These are phyloP conservation scores for Drymonia ruficornis DNA, from an alignment of 2,888 invertebrate genomes.

Conservation along the genomic window DNA sequence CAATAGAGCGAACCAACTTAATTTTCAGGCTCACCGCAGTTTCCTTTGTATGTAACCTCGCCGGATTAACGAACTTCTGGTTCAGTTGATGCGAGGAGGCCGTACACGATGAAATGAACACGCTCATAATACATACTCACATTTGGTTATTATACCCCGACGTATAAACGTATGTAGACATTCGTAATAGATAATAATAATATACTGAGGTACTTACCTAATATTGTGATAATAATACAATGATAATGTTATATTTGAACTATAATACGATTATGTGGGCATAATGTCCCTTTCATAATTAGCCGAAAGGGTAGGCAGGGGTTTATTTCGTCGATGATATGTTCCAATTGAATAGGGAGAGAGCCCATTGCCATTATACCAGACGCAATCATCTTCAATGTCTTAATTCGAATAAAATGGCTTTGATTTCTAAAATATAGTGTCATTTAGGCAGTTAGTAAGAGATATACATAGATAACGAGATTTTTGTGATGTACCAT, in stretches of 20 bases:
- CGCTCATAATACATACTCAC: slow-evolving; percentile 26
- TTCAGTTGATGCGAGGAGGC: slow-evolving; percentile 48
- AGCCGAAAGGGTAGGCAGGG: no score
- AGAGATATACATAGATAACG: neutral
- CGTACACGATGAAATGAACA: slow-evolving; percentile 31
- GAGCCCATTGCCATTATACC: no score
- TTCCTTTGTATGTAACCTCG: slow-evolving; percentile 77
- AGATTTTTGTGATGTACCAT: neutral
- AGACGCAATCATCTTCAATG: no score
- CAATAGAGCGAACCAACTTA: slow-evolving; percentile 80
- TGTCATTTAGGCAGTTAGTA: neutral
- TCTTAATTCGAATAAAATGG: no score
- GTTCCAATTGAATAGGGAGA: no score
- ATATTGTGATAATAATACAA: no score
- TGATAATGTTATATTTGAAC: no score
- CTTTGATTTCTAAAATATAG: neutral
- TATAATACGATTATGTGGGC: no score
- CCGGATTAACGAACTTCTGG: slow-evolving; percentile 73
- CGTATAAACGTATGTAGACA: slow-evolving; percentile 12
- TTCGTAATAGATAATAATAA: slow-evolving; percentile 13
- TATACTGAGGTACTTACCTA: no score
- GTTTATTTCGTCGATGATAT: no score
- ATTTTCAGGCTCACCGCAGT: slow-evolving; percentile 80
- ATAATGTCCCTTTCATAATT: no score
- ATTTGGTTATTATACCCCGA: slow-evolving; percentile 24